Conservation (phyloP, 2,888 invertebrate species). For the Hedychridium roseum region DNA sequence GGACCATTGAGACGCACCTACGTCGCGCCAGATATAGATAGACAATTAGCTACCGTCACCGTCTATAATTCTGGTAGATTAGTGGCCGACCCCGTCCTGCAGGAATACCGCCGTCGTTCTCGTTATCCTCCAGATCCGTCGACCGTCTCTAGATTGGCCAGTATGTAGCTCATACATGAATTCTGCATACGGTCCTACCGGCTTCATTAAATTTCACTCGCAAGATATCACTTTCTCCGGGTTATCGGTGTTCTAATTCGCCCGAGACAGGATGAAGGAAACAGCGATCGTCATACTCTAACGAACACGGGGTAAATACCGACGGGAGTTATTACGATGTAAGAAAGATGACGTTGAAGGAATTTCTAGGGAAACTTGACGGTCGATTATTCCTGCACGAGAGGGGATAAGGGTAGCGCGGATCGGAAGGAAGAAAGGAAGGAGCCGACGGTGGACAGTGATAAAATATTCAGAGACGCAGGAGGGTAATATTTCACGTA, state of each 20-base stretch:
- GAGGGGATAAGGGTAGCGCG: conserved; percentile 20
- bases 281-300: too few relatives aligned
- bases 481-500: conserved; percentile 62
- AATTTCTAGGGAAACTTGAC: conserved; percentile 22
- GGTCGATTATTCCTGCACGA: too few relatives aligned
- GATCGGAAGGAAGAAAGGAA: conserved; percentile 22
- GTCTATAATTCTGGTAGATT: conserved; percentile 56
- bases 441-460: conserved; percentile 53
- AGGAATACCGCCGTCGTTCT: conserved; percentile 43
- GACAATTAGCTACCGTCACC: conserved; percentile 62
- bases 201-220: too few relatives aligned
- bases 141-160: too few relatives aligned
- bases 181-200: background rate
- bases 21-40: conserved; percentile 57
- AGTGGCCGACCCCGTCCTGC: conserved; percentile 45
- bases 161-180: background rate
- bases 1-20: conserved; percentile 61
- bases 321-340: background rate
- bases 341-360: conserved; percentile 24
- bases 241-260: too few relatives aligned
- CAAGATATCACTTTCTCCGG: too few relatives aligned
- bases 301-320: too few relatives aligned
- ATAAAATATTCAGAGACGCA: conserved; percentile 63
- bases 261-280: too few relatives aligned
- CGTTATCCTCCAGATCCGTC: conserved; percentile 9